Percentiles rank a stretch among this genome's conserved stretches.
Evolutionary conservation across 2,113 vertebrate species (phyloP).

Genomic region (Corydoras sp.): DNA sequence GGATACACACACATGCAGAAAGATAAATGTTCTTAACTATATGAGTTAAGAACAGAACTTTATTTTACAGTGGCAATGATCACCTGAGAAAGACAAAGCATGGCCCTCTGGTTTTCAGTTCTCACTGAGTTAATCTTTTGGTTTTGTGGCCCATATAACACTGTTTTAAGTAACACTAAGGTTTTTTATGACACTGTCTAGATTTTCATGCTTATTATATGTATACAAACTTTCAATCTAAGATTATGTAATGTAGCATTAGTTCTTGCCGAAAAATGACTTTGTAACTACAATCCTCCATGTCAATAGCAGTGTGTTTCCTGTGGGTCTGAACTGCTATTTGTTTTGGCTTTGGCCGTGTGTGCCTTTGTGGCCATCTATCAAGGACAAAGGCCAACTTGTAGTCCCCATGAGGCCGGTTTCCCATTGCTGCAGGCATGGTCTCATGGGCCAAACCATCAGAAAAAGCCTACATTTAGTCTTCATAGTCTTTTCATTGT

Average conservation of each 20-base stretch:
- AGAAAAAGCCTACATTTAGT: conserved; percentile 60
- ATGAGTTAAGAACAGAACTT: no score
- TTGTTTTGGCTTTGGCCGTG: conserved; percentile 65
- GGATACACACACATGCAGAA: conserved; percentile 44
- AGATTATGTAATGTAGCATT: conserved; percentile 27
- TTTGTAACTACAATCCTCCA: conserved; percentile 9
- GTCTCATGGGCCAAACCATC: conserved; percentile 13
- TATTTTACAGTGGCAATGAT: no score
- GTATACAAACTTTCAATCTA: background rate
- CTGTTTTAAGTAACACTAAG: background rate
- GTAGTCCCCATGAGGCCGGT: conserved; percentile 47
- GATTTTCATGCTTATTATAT: background rate
- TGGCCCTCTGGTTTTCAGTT: no score
- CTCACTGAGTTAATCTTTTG: no score
- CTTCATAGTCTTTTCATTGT: conserved; percentile 36
- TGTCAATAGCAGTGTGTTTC: conserved; percentile 37
- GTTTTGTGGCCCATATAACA: no score
- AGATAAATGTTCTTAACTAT: conserved; percentile 37
- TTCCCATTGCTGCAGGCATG: conserved; percentile 18
- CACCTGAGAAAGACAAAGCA: no score
- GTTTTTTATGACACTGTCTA: conserved; percentile 8
- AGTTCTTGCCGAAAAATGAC: conserved; percentile 2
- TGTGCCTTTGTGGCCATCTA: conserved; percentile 52
- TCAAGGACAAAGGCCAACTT: conserved; percentile 61
- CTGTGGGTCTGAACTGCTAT: conserved; percentile 57